Base-by-base conservation (phyloP, 2,113 vertebrate genomes). In the Cricetomys ansorgei region DNA sequence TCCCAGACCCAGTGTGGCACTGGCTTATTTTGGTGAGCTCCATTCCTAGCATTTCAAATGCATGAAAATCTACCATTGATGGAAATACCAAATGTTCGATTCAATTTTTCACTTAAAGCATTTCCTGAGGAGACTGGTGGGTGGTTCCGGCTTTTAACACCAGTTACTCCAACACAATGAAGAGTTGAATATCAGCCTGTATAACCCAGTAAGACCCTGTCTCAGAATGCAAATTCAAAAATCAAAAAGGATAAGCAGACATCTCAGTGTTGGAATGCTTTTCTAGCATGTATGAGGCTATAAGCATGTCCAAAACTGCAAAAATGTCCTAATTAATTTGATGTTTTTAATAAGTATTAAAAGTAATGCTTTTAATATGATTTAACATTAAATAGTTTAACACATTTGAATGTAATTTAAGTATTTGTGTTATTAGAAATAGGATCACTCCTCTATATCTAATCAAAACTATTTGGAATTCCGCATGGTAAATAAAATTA, bases 31-130 rank as follows among this genome's bases (percentile, higher is more conserved):
- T 84, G 37, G 15, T 69, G 23, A 64, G 11, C 1, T 0, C 93
- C 34, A 31, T 1, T 23, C 5, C 43, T 75, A 93, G 19, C 1
- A 57, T 85, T 92, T 94, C 25, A 87, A 64, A 73, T 79, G 62
- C 27, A 34, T 88, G 75, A 88, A 67, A 88, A 59, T 85, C 16
- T 53, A 40, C 34, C 9, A 27, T n/a, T 89, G 73, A 29, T 64
- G 4, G 3, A 79, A 50, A 79, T 40, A 48, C 1, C 23, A n/a
- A 13, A 95, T 40, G 27, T 59, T 11, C 92, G 75, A 89, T 79
- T 88, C 77, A 94, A 96, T 77, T 91, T 91, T 89, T 43, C 1
- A 73, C 4, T 9, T 73, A 89, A 96, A 86, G 77, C 1, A 43
- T 92, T 53, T 7, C 23, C 19, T 73, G 37, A 88, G 40, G 25